phyloP scores from a whole-genome alignment of 2,113 vertebrate species.

The Alethe castanea region DNA sequence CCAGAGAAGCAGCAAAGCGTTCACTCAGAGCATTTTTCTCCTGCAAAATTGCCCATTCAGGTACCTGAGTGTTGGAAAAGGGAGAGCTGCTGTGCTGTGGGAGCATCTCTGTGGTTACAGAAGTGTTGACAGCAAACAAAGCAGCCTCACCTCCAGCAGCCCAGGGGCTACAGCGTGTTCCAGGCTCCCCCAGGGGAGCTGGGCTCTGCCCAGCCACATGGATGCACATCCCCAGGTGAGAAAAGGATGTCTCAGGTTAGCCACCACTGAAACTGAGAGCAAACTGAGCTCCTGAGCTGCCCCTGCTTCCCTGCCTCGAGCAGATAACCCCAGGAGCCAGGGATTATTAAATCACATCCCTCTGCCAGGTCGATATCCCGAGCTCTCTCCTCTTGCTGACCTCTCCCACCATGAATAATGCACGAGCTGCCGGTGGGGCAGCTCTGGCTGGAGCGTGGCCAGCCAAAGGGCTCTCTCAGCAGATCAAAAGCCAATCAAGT shows the following conservation, averaged over 20 bases:
- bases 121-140: neutral
- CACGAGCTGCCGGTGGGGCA: neutral
- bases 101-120: neutral
- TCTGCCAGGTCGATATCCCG: neutral
- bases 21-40: neutral
- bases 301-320: neutral
- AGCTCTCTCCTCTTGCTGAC: slow-evolving; percentile 2
- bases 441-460: neutral
- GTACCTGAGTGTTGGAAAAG: neutral
- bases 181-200: neutral
- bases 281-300: neutral
- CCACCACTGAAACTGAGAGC: neutral
- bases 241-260: neutral
- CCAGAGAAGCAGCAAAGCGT: neutral
- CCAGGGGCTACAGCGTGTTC: neutral
- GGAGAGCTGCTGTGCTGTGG: neutral
- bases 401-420: slow-evolving; percentile 25
- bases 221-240: neutral
- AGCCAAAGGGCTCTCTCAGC: slow-evolving; percentile 32
- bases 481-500: slow-evolving; percentile 52
- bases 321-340: neutral
- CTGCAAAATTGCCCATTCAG: neutral
- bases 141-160: neutral
- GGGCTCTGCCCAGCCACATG: fast-evolving
- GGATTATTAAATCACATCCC: neutral